A percentile compares a stretch with the other conserved stretches of the same genome.
phyloP scores from a whole-genome alignment of 2,888 invertebrate species.

The Lissocephala sabroskyi region DNA sequence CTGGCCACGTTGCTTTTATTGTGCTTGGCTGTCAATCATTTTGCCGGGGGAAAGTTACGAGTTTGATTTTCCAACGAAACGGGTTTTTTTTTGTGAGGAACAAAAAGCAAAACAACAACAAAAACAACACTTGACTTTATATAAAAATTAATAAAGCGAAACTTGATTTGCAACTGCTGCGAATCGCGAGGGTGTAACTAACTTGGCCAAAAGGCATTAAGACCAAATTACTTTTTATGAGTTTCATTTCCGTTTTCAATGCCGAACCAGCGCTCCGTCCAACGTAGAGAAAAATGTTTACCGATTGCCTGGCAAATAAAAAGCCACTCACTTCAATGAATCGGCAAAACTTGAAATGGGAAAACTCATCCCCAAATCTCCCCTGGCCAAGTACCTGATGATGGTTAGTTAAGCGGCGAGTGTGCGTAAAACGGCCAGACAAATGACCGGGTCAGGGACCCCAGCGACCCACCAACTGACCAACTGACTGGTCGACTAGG shows the following conservation, averaged over 20 bases:
- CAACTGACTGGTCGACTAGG: conserved; percentile 3
- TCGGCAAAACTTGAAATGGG: conserved; percentile 33
- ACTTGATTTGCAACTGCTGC: conserved; percentile 64
- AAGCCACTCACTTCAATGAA: conserved; percentile 63
- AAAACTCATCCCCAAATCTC: conserved; percentile 7
- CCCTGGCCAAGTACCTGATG: conserved; percentile 52
- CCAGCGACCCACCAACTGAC: too few species aligned
- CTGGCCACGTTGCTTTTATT: too few species aligned
- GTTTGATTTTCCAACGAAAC: too few species aligned
- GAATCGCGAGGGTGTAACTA: conserved; percentile 64
- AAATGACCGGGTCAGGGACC: not conserved
- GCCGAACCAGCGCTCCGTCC: conserved; percentile 13
- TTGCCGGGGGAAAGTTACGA: too few species aligned
- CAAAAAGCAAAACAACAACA: conserved; percentile 19
- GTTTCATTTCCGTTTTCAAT: conserved; percentile 59
- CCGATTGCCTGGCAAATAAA: conserved; percentile 51
- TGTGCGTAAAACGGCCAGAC: not conserved
- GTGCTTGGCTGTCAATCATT: too few species aligned
- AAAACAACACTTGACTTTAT: conserved; percentile 30
- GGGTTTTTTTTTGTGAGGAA: too few species aligned
- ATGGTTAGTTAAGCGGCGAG: conserved; percentile 51
- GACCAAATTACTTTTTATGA: conserved; percentile 65
- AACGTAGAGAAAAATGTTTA: conserved; percentile 26
- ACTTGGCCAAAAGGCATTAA: conserved; percentile 57
- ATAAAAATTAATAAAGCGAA: conserved; percentile 61